Percentiles rank a stretch among this genome's conserved stretches.
Conservation (phyloP, 2,797 vertebrate species). For the Nannoperca obscura region DNA sequence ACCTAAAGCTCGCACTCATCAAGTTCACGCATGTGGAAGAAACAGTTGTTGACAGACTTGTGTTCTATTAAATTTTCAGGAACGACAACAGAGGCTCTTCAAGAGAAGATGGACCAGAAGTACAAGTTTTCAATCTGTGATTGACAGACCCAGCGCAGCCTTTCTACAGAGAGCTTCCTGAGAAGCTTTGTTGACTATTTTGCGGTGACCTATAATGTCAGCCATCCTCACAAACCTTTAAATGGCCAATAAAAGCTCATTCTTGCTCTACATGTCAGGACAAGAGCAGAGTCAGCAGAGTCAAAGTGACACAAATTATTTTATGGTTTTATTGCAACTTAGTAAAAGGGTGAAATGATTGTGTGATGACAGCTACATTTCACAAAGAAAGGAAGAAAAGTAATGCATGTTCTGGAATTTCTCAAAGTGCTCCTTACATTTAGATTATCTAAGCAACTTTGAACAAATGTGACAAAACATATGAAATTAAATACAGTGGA, state of each 20-base stretch:
- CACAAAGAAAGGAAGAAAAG: neutral
- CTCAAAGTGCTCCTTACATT: neutral
- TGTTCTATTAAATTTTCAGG: too few relatives aligned
- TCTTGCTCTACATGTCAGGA: neutral
- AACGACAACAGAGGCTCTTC: too few relatives aligned
- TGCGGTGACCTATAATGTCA: neutral
- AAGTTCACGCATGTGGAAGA: neutral
- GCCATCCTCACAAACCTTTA: conserved; percentile 17
- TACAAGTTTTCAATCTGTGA: too few relatives aligned
- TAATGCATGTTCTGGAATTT: neutral
- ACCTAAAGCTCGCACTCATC: neutral
- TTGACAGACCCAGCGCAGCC: neutral
- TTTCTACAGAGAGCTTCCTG: neutral
- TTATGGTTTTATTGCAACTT: neutral
- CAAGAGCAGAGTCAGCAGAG: too few relatives aligned
- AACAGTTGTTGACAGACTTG: too few relatives aligned
- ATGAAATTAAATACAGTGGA: neutral
- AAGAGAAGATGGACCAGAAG: too few relatives aligned
- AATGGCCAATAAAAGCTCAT: conserved; percentile 38
- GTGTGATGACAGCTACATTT: neutral
- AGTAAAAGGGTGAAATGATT: neutral
- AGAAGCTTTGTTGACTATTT: neutral
- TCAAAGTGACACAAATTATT: neutral
- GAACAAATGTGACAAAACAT: neutral
- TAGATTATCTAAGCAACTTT: neutral